phyloP scores from a whole-genome alignment of 2,113 vertebrate genomes.

The Dolichallabes microphthalmus region DNA sequence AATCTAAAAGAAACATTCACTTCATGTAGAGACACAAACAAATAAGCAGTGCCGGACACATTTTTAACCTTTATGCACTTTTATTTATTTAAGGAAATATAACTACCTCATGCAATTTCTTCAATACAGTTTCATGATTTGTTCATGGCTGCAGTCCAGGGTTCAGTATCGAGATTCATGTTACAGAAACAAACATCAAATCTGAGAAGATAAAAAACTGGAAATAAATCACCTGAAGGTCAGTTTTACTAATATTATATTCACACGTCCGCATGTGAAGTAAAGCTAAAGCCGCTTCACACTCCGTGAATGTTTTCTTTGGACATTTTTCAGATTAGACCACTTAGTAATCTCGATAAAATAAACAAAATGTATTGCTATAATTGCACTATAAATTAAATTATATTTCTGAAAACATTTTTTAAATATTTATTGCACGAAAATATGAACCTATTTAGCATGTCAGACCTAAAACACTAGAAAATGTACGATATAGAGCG shows the following conservation, averaged over 20 bases:
- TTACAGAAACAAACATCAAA: neutral
- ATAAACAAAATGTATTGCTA: neutral
- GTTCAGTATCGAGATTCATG: neutral
- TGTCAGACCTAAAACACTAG: neutral
- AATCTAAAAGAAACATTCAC: neutral
- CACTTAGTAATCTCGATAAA: neutral
- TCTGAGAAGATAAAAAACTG: neutral
- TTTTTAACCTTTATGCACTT: conserved; percentile 1
- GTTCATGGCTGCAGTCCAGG: neutral
- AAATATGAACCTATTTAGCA: neutral
- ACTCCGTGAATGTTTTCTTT: neutral
- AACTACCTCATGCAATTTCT: neutral
- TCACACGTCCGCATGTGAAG: neutral
- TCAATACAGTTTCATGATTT: neutral
- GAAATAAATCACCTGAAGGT: neutral
- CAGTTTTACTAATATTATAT: neutral
- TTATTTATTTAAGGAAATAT: neutral
- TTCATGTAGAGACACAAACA: neutral
- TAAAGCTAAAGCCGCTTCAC: neutral
- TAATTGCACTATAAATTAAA: neutral
- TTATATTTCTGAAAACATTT: neutral
- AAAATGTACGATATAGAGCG: neutral
- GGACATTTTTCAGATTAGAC: neutral
- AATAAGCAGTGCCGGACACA: neutral
- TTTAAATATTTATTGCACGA: neutral